Conservation (phyloP, 1,140 invertebrate genomes). For the Trinorchestia longiramus region DNA sequence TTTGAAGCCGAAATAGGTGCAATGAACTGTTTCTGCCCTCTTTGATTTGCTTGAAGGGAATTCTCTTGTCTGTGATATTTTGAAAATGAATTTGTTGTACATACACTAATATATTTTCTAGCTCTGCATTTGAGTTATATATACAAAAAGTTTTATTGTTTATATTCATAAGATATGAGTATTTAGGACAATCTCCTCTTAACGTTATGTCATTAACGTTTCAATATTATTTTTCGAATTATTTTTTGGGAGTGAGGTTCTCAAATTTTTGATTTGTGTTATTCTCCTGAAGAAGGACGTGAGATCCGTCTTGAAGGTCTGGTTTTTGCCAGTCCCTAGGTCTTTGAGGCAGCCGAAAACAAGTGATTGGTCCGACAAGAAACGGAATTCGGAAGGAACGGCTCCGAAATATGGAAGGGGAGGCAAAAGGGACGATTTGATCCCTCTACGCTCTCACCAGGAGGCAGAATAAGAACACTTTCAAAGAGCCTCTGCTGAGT, state of each 20-base stretch:
- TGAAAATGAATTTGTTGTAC: background rate
- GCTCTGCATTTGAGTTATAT: background rate
- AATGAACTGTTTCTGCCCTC: background rate
- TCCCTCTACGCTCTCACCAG: background rate
- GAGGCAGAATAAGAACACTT: slow-evolving; percentile 45
- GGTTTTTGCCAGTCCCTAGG: slow-evolving; percentile 15
- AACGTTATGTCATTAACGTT: background rate
- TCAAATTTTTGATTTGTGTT: background rate
- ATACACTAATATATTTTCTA: background rate
- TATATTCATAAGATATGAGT: background rate
- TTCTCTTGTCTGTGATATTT: background rate
- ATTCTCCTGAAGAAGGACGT: background rate
- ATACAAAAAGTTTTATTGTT: background rate
- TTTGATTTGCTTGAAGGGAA: background rate
- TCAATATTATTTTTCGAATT: background rate
- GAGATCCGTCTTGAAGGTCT: background rate
- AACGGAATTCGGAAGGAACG: slow-evolving; percentile 46
- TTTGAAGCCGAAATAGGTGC: background rate
- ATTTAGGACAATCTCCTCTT: background rate
- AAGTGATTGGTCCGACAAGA: slow-evolving; percentile 44
- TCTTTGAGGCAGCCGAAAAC: slow-evolving; percentile 33
- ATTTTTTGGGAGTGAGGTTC: background rate
- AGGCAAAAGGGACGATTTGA: slow-evolving; percentile 37
- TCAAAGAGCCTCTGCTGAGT: background rate
- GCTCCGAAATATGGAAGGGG: slow-evolving; percentile 45